Evolutionary conservation across 2,888 invertebrate genomes (phyloP).

Genomic region (Onthophagus sagittarius): DNA sequence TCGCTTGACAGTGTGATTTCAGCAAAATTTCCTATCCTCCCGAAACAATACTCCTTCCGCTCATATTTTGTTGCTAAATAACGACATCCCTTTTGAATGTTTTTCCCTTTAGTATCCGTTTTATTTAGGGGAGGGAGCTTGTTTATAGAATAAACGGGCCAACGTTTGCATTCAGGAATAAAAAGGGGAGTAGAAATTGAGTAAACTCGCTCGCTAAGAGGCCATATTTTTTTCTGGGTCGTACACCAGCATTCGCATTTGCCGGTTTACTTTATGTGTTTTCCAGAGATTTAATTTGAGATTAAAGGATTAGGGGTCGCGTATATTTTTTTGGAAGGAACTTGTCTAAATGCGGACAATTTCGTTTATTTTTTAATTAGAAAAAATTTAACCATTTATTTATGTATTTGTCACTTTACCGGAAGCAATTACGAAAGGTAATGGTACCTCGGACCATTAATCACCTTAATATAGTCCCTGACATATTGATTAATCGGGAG

Average conservation of each 20-base stretch:
- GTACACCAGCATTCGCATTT: not conserved
- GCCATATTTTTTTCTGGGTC: not conserved
- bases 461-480: not conserved
- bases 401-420: not conserved
- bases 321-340: not conserved
- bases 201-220: not conserved
- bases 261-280: slow-evolving; percentile 5
- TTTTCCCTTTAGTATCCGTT: not conserved
- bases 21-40: not conserved
- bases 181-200: not conserved
- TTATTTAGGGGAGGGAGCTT: not conserved
- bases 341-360: not conserved
- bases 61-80: not conserved
- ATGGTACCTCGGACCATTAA: not conserved
- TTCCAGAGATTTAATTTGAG: slow-evolving; percentile 12
- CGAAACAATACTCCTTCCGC: not conserved
- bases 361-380: not conserved
- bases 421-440: not conserved
- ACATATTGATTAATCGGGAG: not conserved
- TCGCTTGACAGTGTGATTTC: not conserved
- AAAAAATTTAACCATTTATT: not conserved
- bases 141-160: not conserved
- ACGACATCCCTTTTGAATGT: not conserved
- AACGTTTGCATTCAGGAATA: not conserved
- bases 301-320: not conserved